Evolutionary conservation across 2,113 vertebrate species (phyloP).

Genomic region (Tricholaema leucomelas): DNA sequence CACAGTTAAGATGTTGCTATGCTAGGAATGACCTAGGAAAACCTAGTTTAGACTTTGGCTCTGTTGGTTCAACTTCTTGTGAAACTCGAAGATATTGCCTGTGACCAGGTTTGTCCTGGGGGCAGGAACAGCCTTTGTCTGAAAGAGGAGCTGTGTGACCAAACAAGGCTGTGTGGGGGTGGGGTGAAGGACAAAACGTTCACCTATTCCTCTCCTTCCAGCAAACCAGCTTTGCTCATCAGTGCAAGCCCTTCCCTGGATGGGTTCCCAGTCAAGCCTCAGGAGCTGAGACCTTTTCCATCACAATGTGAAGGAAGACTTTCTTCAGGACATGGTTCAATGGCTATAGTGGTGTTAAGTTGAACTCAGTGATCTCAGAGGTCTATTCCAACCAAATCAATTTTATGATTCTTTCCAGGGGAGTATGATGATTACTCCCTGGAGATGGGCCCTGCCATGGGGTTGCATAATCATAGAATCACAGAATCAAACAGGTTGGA

Average conservation of each 20-base stretch:
- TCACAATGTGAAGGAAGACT: not conserved
- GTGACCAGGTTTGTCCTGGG: not conserved
- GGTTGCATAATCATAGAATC: no score
- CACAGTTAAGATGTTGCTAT: not conserved
- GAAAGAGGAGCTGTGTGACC: not conserved
- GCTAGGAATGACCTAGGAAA: not conserved
- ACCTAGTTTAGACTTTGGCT: not conserved
- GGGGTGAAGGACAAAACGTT: not conserved
- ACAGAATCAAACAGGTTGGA: no score
- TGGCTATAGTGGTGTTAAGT: no score
- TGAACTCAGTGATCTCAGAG: no score
- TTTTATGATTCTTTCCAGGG: not conserved
- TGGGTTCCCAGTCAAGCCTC: not conserved
- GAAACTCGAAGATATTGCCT: not conserved
- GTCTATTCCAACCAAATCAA: no score
- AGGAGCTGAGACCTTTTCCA: not conserved
- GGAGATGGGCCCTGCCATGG: not conserved
- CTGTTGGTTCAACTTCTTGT: not conserved
- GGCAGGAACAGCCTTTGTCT: not conserved
- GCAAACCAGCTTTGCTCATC: not conserved
- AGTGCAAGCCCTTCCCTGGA: not conserved
- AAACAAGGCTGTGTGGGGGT: not conserved
- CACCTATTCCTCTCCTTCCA: not conserved
- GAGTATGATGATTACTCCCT: no score
- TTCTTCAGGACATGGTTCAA: no score